Conservation (phyloP, 2,888 invertebrate species). For the Meganola albula region DNA sequence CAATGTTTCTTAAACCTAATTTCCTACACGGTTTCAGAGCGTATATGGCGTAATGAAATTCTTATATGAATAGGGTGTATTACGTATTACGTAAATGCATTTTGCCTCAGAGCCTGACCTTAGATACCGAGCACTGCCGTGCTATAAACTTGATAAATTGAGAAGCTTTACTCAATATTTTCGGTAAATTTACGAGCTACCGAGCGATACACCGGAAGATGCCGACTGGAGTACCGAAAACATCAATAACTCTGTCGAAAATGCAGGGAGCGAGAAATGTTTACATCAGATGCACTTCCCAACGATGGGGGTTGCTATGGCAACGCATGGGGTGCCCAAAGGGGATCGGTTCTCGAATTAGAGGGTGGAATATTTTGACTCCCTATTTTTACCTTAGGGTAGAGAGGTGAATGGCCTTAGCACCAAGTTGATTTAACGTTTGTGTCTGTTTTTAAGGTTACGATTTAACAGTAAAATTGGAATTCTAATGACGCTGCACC, state of each 20-base stretch:
- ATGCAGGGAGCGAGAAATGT: slow-evolving; percentile 49
- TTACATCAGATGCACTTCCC: slow-evolving; percentile 42
- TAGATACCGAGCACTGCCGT: slow-evolving; percentile 38
- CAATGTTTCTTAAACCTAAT: slow-evolving; percentile 12
- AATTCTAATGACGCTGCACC: slow-evolving; percentile 21
- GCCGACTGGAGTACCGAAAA: slow-evolving; percentile 42
- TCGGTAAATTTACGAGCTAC: slow-evolving; percentile 48
- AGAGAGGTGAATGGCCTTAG: slow-evolving; percentile 70
- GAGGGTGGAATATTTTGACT: slow-evolving; percentile 68
- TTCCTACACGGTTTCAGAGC: slow-evolving; percentile 11
- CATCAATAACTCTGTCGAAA: slow-evolving; percentile 58
- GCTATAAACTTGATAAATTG: slow-evolving; percentile 62
- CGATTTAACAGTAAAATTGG: slow-evolving; percentile 38
- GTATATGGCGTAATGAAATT: slow-evolving; percentile 18
- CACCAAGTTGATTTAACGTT: slow-evolving; percentile 28
- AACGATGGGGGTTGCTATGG: slow-evolving; percentile 34
- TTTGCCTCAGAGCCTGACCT: slow-evolving; percentile 42
- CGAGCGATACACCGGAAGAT: slow-evolving; percentile 46
- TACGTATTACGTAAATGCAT: slow-evolving; percentile 41
- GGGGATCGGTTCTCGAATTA: slow-evolving; percentile 55
- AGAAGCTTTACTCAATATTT: slow-evolving; percentile 56
- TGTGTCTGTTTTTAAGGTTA: slow-evolving; percentile 36
- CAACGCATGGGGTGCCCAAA: slow-evolving; percentile 41
- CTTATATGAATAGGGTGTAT: slow-evolving; percentile 23
- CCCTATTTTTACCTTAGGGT: slow-evolving; percentile 64